A percentile compares a stretch with the other conserved stretches of the same genome.
Evolutionary conservation across 2,888 invertebrate genomes (phyloP).

Genomic region (Yponomeuta malinellus): DNA sequence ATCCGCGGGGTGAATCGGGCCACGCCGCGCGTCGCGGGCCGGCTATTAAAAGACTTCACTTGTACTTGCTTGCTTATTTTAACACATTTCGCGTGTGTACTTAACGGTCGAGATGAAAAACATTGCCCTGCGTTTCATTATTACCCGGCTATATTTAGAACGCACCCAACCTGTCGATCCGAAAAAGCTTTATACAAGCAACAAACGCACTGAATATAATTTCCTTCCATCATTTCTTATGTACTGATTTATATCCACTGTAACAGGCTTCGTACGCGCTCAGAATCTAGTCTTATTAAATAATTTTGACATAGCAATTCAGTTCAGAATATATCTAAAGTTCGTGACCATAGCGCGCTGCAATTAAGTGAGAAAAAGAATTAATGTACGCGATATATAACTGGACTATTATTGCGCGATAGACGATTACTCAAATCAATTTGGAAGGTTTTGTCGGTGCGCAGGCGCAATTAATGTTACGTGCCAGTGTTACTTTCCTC

Average conservation of each 20-base stretch:
- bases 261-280: constrained; percentile 20
- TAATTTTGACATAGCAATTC: constrained; percentile 52
- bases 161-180: constrained; percentile 66
- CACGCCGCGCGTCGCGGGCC: constrained; percentile 48
- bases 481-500: constrained; percentile 50
- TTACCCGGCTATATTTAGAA: constrained; percentile 62
- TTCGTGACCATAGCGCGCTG: constrained; percentile 41
- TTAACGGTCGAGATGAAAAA: constrained; percentile 72
- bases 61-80: constrained; percentile 70
- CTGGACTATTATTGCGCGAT: constrained; percentile 52
- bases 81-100: constrained; percentile 70
- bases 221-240: neutral
- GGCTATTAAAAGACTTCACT: constrained; percentile 57
- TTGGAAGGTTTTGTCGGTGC: constrained; percentile 50
- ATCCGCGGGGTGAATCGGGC: constrained; percentile 32
- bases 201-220: neutral
- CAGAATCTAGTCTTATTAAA: constrained; percentile 28
- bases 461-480: constrained; percentile 59
- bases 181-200: constrained; percentile 13
- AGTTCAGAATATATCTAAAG: constrained; percentile 35
- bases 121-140: constrained; percentile 74
- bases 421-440: constrained; percentile 61
- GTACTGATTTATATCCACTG: neutral
- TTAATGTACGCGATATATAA: constrained; percentile 54
- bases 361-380: constrained; percentile 49